phyloP scores from a whole-genome alignment of 2,888 invertebrate genomes.

The Lepidochrysops patricia region DNA sequence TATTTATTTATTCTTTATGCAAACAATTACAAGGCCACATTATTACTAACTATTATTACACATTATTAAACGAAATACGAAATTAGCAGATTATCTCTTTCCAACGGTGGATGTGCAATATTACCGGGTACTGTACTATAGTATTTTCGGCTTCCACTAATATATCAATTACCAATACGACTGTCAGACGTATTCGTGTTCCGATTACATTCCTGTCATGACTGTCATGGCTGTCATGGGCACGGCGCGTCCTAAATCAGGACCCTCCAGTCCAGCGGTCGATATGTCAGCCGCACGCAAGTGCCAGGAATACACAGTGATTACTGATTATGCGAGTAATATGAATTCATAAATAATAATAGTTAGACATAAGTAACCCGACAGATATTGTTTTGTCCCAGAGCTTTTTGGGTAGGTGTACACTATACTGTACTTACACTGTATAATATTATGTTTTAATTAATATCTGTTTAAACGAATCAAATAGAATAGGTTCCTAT shows the following conservation, averaged over 20 bases:
- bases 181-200: neutral
- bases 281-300: neutral
- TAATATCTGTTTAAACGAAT: no score
- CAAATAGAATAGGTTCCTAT: no score
- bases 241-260: neutral
- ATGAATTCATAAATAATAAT: neutral
- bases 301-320: neutral
- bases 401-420: no score
- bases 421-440: no score
- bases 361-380: no score
- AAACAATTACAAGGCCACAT: no score
- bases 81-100: neutral
- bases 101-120: no score
- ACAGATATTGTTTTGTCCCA: no score
- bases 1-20: no score
- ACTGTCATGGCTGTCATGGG: neutral
- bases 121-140: no score
- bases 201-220: neutral
- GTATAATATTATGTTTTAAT: neutral
- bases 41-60: no score
- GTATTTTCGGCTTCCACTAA: neutral
- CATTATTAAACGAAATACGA: no score
- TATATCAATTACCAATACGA: neutral
- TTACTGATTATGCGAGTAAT: neutral
- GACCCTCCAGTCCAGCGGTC: neutral